Conservation (phyloP, 2,797 vertebrate species). For the Cynodonichthys magdalenae region DNA sequence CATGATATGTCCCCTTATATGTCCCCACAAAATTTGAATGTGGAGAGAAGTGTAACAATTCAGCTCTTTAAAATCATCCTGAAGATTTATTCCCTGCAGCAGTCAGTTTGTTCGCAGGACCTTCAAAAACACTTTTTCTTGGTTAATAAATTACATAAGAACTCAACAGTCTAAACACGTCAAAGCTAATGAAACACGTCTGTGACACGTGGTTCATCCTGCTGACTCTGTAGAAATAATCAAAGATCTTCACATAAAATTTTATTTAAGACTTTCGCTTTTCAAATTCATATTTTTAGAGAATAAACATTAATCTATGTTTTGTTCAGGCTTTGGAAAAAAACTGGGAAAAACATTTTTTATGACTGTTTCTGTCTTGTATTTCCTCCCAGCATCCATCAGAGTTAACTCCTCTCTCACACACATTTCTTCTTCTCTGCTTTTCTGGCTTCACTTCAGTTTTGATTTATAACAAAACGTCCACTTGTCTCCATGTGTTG, state of each 20-base stretch:
- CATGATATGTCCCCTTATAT: no score
- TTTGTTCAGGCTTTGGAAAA: no score
- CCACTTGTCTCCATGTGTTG: slow-evolving; percentile 37
- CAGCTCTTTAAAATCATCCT: no score
- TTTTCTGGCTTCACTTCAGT: slow-evolving; percentile 2
- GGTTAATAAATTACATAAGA: no score
- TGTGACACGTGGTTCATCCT: not conserved
- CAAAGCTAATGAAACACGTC: no score
- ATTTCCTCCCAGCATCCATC: slow-evolving; percentile 28
- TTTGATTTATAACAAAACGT: slow-evolving; percentile 38
- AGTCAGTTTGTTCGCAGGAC: no score
- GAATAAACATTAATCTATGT: no score
- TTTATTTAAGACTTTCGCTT: not conserved
- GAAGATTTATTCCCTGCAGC: not conserved
- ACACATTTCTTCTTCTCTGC: slow-evolving; percentile 19
- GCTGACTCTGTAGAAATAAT: not conserved
- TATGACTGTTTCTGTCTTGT: slow-evolving; percentile 16
- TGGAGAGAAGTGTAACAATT: no score
- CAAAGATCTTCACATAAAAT: not conserved
- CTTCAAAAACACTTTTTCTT: not conserved
- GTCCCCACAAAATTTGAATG: no score
- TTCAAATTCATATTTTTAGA: not conserved
- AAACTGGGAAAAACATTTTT: not conserved
- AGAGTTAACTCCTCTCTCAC: not conserved
- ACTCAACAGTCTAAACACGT: no score